A percentile compares a stretch with the other conserved stretches of the same genome.
Conservation (phyloP, 2,888 invertebrate species). For the Nasonovia ribisnigri region DNA sequence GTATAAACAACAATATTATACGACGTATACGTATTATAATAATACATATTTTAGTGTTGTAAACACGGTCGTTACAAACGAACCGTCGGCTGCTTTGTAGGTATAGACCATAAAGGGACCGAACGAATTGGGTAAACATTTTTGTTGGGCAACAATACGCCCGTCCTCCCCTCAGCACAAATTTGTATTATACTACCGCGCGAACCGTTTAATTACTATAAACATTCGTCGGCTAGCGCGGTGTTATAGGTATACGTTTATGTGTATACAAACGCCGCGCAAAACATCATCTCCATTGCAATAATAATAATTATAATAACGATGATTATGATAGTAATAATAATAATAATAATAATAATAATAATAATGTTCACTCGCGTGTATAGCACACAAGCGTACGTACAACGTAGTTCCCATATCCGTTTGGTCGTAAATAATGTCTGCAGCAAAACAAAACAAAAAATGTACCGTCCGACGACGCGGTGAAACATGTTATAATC, state of each 20-base stretch:
- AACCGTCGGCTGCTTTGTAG: not conserved
- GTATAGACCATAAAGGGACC: not conserved
- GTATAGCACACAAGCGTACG: not conserved
- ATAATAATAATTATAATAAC: not conserved
- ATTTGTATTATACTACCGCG: not conserved
- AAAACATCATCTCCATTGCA: not conserved
- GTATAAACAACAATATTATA: not conserved
- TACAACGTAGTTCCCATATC: not conserved
- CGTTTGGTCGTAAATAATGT: not conserved
- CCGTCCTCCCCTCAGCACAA: not conserved
- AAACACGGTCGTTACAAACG: not conserved
- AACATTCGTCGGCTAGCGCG: not conserved
- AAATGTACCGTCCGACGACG: not conserved
- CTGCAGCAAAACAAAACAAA: not conserved
- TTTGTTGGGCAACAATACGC: not conserved
- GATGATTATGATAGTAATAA: not conserved
- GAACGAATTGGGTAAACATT: constrained; percentile 8
- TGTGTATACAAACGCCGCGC: not conserved
- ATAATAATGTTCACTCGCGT: not conserved
- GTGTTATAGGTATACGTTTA: not conserved
- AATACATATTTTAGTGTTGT: not conserved
- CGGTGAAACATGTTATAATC: not conserved
- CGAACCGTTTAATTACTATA: not conserved
- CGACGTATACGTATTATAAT: not conserved
- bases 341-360: not conserved